Evolutionary conservation across 2,113 vertebrate genomes (phyloP), one percentile per base, ranked within the genome.

Genomic region (Muntiacus reevesi): DNA sequence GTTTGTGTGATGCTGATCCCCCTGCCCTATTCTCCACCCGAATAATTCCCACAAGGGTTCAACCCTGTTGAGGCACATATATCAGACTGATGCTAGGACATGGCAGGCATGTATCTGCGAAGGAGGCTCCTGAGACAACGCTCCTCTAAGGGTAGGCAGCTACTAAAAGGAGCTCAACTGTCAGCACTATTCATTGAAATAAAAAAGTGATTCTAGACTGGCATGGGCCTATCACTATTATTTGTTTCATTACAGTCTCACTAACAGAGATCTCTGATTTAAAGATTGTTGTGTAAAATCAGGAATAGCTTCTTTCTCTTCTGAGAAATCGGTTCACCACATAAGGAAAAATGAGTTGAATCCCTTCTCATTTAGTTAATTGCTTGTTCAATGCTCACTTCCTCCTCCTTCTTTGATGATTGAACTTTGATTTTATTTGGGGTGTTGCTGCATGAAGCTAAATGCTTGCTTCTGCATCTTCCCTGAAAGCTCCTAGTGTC

Each of bases 251-350:
- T 79, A 76, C 28, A 92, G 0, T 91, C 36, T 62, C 28, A 47
- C 2, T 2, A 57, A 76, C 54, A 45, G 59, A 92, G 57, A 95
- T 40, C 62, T 87, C 47, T 90, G 93, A 90, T 87, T 90, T 95
- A 87, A 93, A 97, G 92, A 83, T 62, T 62, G 30, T n/a, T 89
- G 27, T 81, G 52, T 78, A 94, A 94, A 91, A 67, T 81, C 54
- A 97, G 62, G 88, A 96, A 95, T 30, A 92, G 83, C 59, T 74
- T 88, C 96, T 97, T 90, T 85, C 62, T 96, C 92, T 94, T 96
- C 64, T 87, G 81, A 64, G 79, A 94, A 94, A 81, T 21, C 54
- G 16, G 19, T 54, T 84, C 74, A 81, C 33, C 90, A 43, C 47
- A 55, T 52, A 92, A 92, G 90, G 28, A 90, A 97, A 96, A 93